A percentile compares a stretch with the other conserved stretches of the same genome.
Evolutionary conservation across 2,797 vertebrate genomes (phyloP).

Genomic region (Molossus molossus): DNA sequence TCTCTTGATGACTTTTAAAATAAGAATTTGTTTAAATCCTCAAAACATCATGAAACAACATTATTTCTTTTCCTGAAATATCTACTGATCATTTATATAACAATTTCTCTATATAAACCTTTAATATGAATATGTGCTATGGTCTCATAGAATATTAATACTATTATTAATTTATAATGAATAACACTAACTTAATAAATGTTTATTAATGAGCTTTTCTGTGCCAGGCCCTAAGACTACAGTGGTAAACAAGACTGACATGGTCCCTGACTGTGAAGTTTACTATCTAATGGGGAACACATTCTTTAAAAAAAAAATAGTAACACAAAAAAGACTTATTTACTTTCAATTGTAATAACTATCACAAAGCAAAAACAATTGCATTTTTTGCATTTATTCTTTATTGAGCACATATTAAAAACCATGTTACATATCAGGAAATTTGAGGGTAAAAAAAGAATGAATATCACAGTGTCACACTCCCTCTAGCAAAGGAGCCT

Average conservation of each 20-base stretch:
- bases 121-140: conserved; percentile 29
- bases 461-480: not conserved
- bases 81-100: not conserved
- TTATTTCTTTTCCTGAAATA: conserved; percentile 40
- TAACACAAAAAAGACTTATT: not conserved
- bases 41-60: not conserved
- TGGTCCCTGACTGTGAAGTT: not conserved
- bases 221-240: not conserved
- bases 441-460: not conserved
- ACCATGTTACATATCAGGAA: not conserved
- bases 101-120: not conserved
- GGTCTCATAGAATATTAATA: not conserved
- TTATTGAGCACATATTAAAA: not conserved
- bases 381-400: not conserved
- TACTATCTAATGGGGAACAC: not conserved
- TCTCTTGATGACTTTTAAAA: conserved; percentile 54
- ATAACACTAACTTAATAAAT: conserved; percentile 36
- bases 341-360: not conserved
- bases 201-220: not conserved
- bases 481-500: not conserved
- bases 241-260: not conserved
- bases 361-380: not conserved
- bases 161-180: conserved; percentile 17
- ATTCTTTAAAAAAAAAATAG: conserved; percentile 18
- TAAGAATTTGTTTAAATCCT: conserved; percentile 44